A percentile compares a stretch with the other conserved stretches of the same genome.
These are phyloP conservation scores for Antennarius striatus DNA, from an alignment of 2,113 vertebrate species.

Conservation along the genomic window DNA sequence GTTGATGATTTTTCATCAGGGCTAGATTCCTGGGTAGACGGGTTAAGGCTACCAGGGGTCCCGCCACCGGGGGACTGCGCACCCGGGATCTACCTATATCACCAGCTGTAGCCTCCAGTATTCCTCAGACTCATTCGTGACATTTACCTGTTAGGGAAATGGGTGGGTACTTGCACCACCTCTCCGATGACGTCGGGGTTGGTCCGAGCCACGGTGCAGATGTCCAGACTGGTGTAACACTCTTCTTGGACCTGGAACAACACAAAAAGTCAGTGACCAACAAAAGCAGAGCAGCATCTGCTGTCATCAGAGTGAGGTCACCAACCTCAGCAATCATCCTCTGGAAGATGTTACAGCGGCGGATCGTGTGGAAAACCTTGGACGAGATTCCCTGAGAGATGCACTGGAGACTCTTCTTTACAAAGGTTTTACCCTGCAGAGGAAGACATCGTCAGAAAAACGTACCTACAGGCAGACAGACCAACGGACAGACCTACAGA, in stretches of 20 bases:
- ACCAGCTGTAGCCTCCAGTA: neutral
- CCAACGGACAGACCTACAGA: neutral
- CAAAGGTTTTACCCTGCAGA: slow-evolving; percentile 91
- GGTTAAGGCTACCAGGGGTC: too few relatives aligned
- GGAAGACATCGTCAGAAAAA: neutral
- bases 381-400: slow-evolving; percentile 87
- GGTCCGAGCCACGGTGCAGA: slow-evolving; percentile 86
- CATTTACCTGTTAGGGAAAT: slow-evolving; percentile 91
- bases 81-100: too few relatives aligned
- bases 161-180: slow-evolving; percentile 88
- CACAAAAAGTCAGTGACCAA: neutral
- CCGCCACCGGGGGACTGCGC: too few relatives aligned
- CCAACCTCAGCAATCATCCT: slow-evolving; percentile 90
- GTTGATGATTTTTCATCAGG: too few relatives aligned
- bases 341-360: slow-evolving; percentile 93
- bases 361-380: slow-evolving; percentile 91
- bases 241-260: slow-evolving; percentile 85
- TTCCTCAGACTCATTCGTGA: neutral
- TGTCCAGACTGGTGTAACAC: slow-evolving; percentile 89
- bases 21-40: too few relatives aligned
- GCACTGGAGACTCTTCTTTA: slow-evolving; percentile 96
- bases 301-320: too few relatives aligned
- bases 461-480: neutral
- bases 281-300: neutral
- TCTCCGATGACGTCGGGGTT: slow-evolving; percentile 92